Base-by-base conservation (phyloP, 2,113 vertebrate species). In the Poeciliopsis retropinna region DNA sequence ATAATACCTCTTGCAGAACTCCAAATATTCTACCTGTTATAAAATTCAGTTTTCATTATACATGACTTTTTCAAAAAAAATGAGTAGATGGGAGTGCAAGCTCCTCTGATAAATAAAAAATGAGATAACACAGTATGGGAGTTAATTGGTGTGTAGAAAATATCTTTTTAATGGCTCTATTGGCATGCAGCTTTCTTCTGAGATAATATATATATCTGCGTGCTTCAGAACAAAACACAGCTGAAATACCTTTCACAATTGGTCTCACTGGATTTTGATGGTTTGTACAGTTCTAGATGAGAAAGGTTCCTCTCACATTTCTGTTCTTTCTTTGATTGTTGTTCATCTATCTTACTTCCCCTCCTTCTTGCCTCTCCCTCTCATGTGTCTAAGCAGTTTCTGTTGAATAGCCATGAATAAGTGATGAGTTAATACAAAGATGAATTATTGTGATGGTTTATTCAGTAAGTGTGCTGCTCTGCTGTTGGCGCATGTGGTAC, bases 361-460 rank as follows among this genome's bases (percentile, higher is more conserved):
- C 19, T n/a, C 39, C 57, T 75, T 31, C 70, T 61, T 47, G 39
- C 66, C 25, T 61, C 72, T 68, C 67, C 15, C 67, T 70, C 70
- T 29, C 10, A 2, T 78, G 61, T 81, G 76, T 84, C 70, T 72
- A 67, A 83, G 76, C 85, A 78, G 72, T 75, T 73, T 76, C 73
- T 76, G 71, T 85, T 75, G 85, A 60, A 66, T 60, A 47, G 67
- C 57, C 81, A 86, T 92, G 85, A 91, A 91, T 91, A 77, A 87
- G 72, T 92, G 66, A 91, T 91, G 76, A 87, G 76, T 88, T 87
- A 92, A 91, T 91, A 87, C 80, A 70, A 70, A 79, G 70, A 89
- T 74, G 67, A 90, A 83, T 88, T 87, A 90, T 85, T 82, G 83
- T 68, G 75, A 91, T 91, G 82, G 81, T 90, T 89, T 90, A 92